A percentile compares a stretch with the other conserved stretches of the same genome.
phyloP scores from a whole-genome alignment of 2,113 vertebrate species.

The Centropus bengalensis region DNA sequence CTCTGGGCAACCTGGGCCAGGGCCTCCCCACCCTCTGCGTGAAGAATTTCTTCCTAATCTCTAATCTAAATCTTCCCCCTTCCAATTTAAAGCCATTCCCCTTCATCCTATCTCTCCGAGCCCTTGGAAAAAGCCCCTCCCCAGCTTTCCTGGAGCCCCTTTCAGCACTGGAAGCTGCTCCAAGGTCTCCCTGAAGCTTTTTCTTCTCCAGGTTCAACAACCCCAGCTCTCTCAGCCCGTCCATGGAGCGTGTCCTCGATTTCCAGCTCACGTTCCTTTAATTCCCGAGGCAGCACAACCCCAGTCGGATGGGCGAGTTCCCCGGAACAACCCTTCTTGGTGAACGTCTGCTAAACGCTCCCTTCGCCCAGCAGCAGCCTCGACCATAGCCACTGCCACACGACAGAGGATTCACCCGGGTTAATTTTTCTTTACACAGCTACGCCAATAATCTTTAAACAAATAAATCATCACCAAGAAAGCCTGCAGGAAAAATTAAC shows the following conservation, averaged over 20 bases:
- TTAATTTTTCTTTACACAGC: not conserved
- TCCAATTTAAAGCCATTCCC: too few relatives aligned
- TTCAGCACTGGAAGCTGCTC: too few relatives aligned
- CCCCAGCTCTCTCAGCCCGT: too few relatives aligned
- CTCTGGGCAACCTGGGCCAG: too few relatives aligned
- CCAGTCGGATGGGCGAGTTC: not conserved
- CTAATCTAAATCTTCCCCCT: too few relatives aligned
- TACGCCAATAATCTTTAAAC: not conserved
- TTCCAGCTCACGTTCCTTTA: not conserved
- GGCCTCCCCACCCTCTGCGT: too few relatives aligned
- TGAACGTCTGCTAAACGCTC: not conserved
- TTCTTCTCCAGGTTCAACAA: too few relatives aligned
- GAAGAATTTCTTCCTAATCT: too few relatives aligned
- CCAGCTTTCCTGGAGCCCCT: too few relatives aligned
- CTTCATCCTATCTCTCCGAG: too few relatives aligned
- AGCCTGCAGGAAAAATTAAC: not conserved
- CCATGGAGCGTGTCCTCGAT: not conserved
- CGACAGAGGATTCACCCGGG: not conserved
- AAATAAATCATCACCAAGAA: rapidly evolving
- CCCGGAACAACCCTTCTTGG: not conserved
- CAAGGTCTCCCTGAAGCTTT: too few relatives aligned
- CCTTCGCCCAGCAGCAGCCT: not conserved
- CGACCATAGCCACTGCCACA: not conserved
- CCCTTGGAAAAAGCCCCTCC: too few relatives aligned
- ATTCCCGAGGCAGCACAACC: not conserved